Base-by-base conservation (phyloP, 2,797 vertebrate genomes). In the Paguma larvata region DNA sequence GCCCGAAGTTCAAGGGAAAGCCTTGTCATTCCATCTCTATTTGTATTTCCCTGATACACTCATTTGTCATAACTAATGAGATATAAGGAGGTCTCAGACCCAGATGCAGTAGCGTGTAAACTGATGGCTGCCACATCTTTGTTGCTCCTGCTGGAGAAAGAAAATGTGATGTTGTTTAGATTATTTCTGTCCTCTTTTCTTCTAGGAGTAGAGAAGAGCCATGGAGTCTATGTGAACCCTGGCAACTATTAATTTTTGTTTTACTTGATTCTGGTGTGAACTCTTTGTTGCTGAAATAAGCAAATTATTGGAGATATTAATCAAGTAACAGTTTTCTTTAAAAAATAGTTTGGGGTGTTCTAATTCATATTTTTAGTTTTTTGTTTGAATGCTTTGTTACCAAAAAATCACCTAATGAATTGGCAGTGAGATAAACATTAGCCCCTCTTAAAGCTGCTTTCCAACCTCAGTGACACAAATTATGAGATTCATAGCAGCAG, bases 161-260 rank as follows among this genome's bases (percentile, higher is more conserved):
- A 78, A 82, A 78, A 12, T 41, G 13, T 73, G 44, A 6, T 95
- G 25, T 44, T 62, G 51, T 38, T 88, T 91, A 63, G 53, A 38
- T 82, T 89, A 63, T 90, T 85, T 94, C 77, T 67, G 8, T 30
- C 30, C 41, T 84, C 27, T 19, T 75, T 77, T 95, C 25, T 91
- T 92, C 32, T 13, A 78, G 16, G 65, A 85, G 27, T 91, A 85
- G 15, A 48, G 59, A 44, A 44, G 48, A 80, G 19, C 41, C 3
- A 1, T 63, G 48, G 62, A 73, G 62, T 68, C 72, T 83, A 59
- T 63, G 8, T 80, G 59, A 23, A 75, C 38, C 30, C 59, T 87
- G n/a, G 65, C 92, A 90, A 59, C 85, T 77, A 89, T 14, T 85
- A 63, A 78, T 59, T 78, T 95, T 62, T 75, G 27, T 89, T 91